Percentiles rank a stretch among this genome's conserved stretches.
Evolutionary conservation across 2,113 vertebrate species (phyloP).

Genomic region (Smithornis capensis): DNA sequence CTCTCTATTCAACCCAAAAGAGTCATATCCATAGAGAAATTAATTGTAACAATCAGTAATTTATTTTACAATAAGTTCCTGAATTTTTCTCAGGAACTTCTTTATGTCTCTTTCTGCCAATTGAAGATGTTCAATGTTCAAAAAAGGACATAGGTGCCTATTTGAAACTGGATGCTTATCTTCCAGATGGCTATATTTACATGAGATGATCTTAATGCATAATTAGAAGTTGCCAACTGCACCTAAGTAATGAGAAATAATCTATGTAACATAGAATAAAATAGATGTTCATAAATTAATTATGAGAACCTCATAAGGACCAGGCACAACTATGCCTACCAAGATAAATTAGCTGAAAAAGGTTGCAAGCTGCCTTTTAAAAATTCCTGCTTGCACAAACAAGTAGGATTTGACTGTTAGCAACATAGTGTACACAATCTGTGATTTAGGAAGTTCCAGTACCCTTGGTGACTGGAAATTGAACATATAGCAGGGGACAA

Average conservation of each 20-base stretch:
- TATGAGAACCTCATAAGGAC: not conserved
- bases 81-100: not conserved
- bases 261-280: constrained; percentile 14
- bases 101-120: not conserved
- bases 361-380: not conserved
- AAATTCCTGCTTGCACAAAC: not conserved
- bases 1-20: not conserved
- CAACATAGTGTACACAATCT: not conserved
- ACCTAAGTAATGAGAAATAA: constrained; percentile 27
- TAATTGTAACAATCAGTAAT: not conserved
- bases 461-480: not conserved
- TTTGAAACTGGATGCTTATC: not conserved
- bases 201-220: not conserved
- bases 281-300: constrained; percentile 29
- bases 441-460: not conserved
- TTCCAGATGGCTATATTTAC: constrained; percentile 26
- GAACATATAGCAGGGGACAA: not conserved
- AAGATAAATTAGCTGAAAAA: not conserved
- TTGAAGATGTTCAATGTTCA: not conserved
- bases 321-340: not conserved
- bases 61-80: not conserved
- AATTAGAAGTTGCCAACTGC: constrained; percentile 1
- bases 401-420: not conserved
- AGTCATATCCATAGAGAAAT: not conserved
- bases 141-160: not conserved